Evolutionary conservation across 1,140 invertebrate genomes (phyloP), one percentile per base, ranked within the genome.

Genomic region (Atta colombica): DNA sequence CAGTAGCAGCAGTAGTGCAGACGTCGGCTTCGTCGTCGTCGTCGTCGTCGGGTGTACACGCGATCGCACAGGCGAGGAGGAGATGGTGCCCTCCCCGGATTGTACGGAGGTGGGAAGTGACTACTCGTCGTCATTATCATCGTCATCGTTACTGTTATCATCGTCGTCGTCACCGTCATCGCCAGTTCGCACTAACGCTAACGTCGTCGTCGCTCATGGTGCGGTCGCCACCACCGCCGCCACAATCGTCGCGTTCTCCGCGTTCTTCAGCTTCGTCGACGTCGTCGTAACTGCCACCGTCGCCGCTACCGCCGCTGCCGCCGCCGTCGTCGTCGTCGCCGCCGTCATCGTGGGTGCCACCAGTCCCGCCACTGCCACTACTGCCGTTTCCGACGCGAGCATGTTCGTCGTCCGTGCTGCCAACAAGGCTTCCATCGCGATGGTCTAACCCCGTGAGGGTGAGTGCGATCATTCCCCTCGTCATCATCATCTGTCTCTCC

Each of bases 31-130:
- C 3, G 28, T 31, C 28, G 28, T 31, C 28, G 75, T 90, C 88
- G 86, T 87, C 86, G 88, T 85, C 89, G 88, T 90, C 87, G 90
- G 80, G 82, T 81, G 90, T 91, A 90, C 88, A 81, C 87, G 90
- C 88, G 90, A 86, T 85, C 85, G 87, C 72, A 89, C 90, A 88
- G 87, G 66, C 77, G 66, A 87, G 86, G 87, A 88, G 90, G 90
- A 89, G 87, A 92, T 92, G 92, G 88, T 87, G 86, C 12, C 60
- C 60, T 89, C 84, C 86, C 82, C 85, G 72, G 78, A 86, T 91
- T 82, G 81, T 69, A 68, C 66, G 51, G 69, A 88, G 80, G 77
- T 89, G 86, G 31, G 61, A 87, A 87, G 78, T 90, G 87, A 90
- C 71, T 91, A 74, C 39, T 80, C 8, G 10, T 49, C 53, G 61